phyloP scores from a whole-genome alignment of 2,113 vertebrate genomes.

The Synodontis membranacea region DNA sequence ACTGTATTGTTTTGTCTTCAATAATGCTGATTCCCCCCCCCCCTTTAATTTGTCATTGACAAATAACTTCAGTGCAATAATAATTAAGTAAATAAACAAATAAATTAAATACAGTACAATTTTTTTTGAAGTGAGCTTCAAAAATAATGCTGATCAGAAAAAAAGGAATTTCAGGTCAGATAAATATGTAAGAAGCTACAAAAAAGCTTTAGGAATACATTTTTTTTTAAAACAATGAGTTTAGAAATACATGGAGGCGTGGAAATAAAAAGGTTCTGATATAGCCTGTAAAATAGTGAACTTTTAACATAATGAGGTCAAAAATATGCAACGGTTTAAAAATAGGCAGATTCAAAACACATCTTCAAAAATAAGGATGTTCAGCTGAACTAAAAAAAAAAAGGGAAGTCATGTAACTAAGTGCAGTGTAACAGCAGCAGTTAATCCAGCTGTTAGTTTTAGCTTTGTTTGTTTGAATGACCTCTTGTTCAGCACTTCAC shows the following conservation, averaged over 20 bases:
- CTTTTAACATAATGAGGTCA: neutral
- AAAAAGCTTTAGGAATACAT: neutral
- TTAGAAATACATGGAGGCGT: neutral
- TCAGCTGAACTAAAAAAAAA: neutral
- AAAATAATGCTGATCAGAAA: neutral
- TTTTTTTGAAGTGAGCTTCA: neutral
- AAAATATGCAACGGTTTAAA: neutral
- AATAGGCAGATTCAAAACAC: neutral
- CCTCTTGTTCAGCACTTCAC: slow-evolving; percentile 32
- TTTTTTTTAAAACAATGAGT: neutral
- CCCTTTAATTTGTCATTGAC: neutral
- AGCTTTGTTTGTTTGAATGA: slow-evolving; percentile 43
- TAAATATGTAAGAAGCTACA: neutral
- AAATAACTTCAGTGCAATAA: neutral
- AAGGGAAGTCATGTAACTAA: neutral
- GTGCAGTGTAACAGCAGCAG: neutral
- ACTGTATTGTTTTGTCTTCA: neutral
- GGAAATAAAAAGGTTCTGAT: neutral
- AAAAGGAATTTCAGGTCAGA: neutral
- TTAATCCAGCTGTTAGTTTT: slow-evolving; percentile 30
- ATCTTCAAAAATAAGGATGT: neutral
- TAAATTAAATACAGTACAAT: too few relatives aligned
- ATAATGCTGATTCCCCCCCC: neutral
- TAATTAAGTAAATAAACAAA: too few relatives aligned
- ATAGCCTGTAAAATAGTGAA: neutral